Conservation (phyloP, 2,797 vertebrate species). For the Tiaroga cobitis region DNA sequence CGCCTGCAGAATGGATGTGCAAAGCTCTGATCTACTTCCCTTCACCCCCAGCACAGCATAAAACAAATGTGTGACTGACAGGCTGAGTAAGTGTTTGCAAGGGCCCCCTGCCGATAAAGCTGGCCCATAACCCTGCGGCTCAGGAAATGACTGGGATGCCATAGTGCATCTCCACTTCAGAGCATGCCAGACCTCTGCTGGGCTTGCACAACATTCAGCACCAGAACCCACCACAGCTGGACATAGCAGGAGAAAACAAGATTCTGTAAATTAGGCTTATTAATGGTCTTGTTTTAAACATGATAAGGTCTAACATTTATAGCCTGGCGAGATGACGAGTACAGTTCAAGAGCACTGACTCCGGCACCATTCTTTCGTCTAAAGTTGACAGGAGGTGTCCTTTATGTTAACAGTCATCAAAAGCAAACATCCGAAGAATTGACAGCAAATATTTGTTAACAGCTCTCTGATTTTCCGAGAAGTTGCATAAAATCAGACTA, state of each 20-base stretch:
- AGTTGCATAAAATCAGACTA: conserved; percentile 22
- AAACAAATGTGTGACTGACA: conserved; percentile 73
- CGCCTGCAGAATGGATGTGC: not conserved
- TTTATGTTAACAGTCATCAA: conserved; percentile 25
- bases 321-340: conserved; percentile 57
- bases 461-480: conserved; percentile 17
- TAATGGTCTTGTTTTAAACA: conserved; percentile 57
- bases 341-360: conserved; percentile 13
- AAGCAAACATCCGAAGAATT: conserved; percentile 53
- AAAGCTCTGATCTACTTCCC: conserved; percentile 68
- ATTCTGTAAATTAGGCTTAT: conserved; percentile 78
- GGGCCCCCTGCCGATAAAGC: conserved; percentile 88
- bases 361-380: conserved; percentile 9
- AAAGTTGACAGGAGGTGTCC: conserved; percentile 14
- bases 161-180: conserved; percentile 85
- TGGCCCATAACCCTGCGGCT: conserved; percentile 89
- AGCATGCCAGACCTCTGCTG: conserved; percentile 89
- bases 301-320: conserved; percentile 62
- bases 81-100: conserved; percentile 79
- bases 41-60: conserved; percentile 82
- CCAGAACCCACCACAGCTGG: conserved; percentile 85
- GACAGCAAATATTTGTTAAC: conserved; percentile 22
- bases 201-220: conserved; percentile 81
- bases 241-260: conserved; percentile 65
- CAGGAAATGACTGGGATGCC: conserved; percentile 99